phyloP scores from a whole-genome alignment of 2,797 vertebrate genomes.

The Choloepus didactylus region DNA sequence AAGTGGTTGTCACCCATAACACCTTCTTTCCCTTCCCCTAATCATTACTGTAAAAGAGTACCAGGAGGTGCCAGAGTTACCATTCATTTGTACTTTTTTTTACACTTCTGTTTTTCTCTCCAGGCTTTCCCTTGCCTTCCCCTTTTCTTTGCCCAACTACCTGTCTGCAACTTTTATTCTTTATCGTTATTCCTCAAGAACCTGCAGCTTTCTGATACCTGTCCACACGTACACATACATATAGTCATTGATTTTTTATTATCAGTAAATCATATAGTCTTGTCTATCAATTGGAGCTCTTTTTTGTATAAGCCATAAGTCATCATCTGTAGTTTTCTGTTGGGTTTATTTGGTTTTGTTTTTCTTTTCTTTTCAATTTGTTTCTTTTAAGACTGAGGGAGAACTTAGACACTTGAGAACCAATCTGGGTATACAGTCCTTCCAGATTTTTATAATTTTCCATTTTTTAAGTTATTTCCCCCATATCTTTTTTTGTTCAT shows the following conservation, averaged over 20 bases:
- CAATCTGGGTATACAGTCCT: neutral
- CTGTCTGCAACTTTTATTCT: neutral
- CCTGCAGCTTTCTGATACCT: neutral
- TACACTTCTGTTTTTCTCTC: fast-evolving
- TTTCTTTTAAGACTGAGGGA: neutral
- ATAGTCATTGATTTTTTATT: neutral
- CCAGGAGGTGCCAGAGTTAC: neutral
- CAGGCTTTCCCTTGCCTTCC: neutral
- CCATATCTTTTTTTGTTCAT: neutral
- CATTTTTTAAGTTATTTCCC: too few relatives aligned
- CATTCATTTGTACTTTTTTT: neutral
- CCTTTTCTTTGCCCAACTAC: neutral
- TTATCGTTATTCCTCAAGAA: neutral
- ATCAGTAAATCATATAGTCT: neutral
- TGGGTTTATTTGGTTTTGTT: neutral
- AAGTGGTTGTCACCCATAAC: neutral
- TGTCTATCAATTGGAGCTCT: neutral
- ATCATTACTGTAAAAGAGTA: neutral
- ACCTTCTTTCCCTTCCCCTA: neutral
- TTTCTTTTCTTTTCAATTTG: neutral
- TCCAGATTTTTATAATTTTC: neutral
- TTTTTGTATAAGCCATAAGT: neutral
- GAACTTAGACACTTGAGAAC: neutral
- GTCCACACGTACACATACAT: neutral
- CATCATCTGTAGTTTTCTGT: neutral